These are phyloP conservation scores for Sminthopsis crassicaudata DNA, from an alignment of 2,113 vertebrate genomes.

Conservation along the genomic window DNA sequence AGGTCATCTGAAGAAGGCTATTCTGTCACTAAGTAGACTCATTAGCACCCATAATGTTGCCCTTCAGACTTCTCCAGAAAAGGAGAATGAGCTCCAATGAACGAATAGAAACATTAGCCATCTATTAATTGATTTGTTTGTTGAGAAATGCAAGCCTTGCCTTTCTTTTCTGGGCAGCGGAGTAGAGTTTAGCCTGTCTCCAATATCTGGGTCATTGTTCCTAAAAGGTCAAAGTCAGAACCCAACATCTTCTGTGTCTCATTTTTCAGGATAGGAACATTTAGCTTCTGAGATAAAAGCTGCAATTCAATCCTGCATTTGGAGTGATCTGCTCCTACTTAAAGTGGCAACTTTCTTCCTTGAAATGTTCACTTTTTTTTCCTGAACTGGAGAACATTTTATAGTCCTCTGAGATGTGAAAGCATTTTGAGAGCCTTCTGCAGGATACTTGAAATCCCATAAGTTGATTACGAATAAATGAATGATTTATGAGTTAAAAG, in stretches of 20 bases:
- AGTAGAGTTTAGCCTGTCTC: background rate
- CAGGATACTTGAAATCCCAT: background rate
- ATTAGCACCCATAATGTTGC: background rate
- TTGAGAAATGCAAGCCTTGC: background rate
- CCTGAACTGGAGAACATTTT: background rate
- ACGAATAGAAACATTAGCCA: background rate
- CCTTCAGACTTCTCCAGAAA: background rate
- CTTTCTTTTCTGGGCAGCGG: background rate
- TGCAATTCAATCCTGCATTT: background rate
- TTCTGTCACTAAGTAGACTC: background rate
- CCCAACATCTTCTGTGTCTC: background rate
- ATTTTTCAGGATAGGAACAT: background rate
- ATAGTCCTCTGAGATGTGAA: background rate
- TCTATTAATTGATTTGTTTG: background rate
- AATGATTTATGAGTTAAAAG: background rate
- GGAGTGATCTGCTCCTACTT: background rate
- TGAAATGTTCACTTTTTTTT: background rate
- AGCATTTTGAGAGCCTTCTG: background rate
- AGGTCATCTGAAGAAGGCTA: background rate
- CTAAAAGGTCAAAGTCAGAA: background rate
- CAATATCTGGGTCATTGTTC: background rate
- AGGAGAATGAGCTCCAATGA: background rate
- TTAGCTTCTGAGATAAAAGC: background rate
- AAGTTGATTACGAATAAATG: background rate
- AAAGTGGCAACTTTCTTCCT: background rate